A percentile compares a stretch with the other conserved stretches of the same genome.
Evolutionary conservation across 2,113 vertebrate genomes (phyloP).

Genomic region (Leuciscus idus): DNA sequence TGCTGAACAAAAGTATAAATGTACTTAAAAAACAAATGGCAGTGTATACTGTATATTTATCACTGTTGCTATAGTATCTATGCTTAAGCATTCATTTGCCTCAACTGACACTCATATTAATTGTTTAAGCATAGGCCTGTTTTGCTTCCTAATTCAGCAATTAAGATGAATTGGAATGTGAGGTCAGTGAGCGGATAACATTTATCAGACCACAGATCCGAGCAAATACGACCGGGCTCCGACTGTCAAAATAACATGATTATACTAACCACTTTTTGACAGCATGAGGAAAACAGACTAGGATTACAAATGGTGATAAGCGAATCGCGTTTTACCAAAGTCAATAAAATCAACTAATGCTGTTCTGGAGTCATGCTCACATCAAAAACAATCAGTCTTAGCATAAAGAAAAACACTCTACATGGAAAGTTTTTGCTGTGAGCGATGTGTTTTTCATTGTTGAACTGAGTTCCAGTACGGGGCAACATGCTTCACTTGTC

Average conservation of each 20-base stretch:
- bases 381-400: constrained; percentile 24
- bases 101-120: not conserved
- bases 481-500: constrained; percentile 3
- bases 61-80: not conserved
- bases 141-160: constrained; percentile 10
- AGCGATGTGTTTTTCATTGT: not conserved
- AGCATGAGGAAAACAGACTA: constrained; percentile 11
- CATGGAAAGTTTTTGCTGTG: constrained; percentile 9
- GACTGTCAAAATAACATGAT: constrained; percentile 24
- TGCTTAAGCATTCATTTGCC: not conserved
- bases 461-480: not conserved
- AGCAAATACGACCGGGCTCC: not conserved
- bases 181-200: constrained; percentile 18
- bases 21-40: too few relatives aligned
- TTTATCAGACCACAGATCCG: constrained; percentile 6
- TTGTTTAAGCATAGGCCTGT: constrained; percentile 24
- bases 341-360: constrained; percentile 26
- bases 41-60: too few relatives aligned
- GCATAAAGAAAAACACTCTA: constrained; percentile 6
- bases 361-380: not conserved
- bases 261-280: constrained; percentile 29
- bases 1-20: too few relatives aligned
- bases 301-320: constrained; percentile 18
- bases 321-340: constrained; percentile 21
- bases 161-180: constrained; percentile 9